Conservation (phyloP, 2,113 vertebrate genomes). For the Hippocampus guttulatus region DNA sequence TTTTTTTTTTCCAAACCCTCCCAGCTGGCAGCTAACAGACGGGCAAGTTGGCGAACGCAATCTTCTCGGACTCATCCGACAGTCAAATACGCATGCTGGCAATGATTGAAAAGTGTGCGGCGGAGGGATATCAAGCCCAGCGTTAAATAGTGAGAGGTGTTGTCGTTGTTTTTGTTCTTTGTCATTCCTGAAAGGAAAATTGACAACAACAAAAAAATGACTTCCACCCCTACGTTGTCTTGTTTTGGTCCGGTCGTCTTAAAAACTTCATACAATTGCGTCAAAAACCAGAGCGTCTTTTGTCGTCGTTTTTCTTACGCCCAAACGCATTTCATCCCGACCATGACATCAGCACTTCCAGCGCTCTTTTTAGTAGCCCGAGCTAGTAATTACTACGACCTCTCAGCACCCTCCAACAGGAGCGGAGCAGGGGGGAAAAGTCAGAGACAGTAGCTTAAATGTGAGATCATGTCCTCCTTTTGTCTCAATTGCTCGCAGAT, state of each 20-base stretch:
- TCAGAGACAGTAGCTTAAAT: slow-evolving; percentile 20
- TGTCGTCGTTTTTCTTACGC: background rate
- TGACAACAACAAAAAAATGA: background rate
- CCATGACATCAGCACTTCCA: slow-evolving; percentile 1
- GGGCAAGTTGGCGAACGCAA: slow-evolving; percentile 36
- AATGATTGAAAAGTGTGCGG: background rate
- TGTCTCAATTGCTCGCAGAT: slow-evolving; percentile 63
- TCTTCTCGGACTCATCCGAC: slow-evolving; percentile 26
- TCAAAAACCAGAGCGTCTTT: background rate
- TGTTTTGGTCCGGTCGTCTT: too few relatives aligned
- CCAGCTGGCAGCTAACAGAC: slow-evolving; percentile 43
- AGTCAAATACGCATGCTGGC: slow-evolving; percentile 19
- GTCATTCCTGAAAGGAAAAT: background rate
- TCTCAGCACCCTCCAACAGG: slow-evolving; percentile 15
- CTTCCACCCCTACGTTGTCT: too few relatives aligned
- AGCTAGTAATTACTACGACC: slow-evolving; percentile 6
- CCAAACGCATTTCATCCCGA: too few relatives aligned
- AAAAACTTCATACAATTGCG: too few relatives aligned
- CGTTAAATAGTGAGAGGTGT: background rate
- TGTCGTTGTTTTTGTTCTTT: background rate
- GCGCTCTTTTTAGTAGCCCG: slow-evolving; percentile 13
- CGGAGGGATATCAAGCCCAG: background rate
- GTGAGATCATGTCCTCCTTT: slow-evolving; percentile 34
- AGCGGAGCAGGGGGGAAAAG: slow-evolving; percentile 1
- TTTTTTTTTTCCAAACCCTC: slow-evolving; percentile 19